Conservation (phyloP, 2,113 vertebrate genomes). For the Riparia riparia region DNA sequence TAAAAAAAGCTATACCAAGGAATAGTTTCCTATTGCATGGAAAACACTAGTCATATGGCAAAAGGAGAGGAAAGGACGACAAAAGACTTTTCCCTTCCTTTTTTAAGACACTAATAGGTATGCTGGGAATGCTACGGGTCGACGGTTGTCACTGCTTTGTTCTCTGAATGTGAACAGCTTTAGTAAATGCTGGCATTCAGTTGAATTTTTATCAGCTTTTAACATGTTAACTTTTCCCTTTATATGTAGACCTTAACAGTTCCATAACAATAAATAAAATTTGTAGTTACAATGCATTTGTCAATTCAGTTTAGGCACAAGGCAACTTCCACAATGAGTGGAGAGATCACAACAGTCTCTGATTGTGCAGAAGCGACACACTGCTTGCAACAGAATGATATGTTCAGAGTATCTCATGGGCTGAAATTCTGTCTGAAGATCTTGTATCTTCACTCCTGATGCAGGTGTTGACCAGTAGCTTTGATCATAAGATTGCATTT, state of each 20-base stretch:
- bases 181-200: conserved; percentile 81
- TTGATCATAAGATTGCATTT: conserved; percentile 87
- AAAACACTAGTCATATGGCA: conserved; percentile 90
- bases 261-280: conserved; percentile 98
- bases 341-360: conserved; percentile 93
- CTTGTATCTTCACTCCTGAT: conserved; percentile 79
- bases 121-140: conserved; percentile 92
- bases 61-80: conserved; percentile 82
- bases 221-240: conserved; percentile 90
- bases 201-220: conserved; percentile 86
- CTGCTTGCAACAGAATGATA: conserved; percentile 87
- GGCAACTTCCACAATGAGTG: conserved; percentile 91
- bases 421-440: conserved; percentile 78
- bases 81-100: conserved; percentile 82
- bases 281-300: conserved; percentile 99
- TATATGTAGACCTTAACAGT: conserved; percentile 93
- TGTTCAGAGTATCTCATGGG: conserved; percentile 83
- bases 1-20: conserved; percentile 79
- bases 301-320: conserved; percentile 99
- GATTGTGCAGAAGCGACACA: conserved; percentile 97
- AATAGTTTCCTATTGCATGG: conserved; percentile 83
- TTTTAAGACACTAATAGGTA: conserved; percentile 96
- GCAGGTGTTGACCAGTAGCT: conserved; percentile 84
- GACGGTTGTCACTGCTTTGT: conserved; percentile 81
- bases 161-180: conserved; percentile 84